Evolutionary conservation across 2,888 invertebrate genomes (phyloP), one percentile per base, ranked within the genome.

Genomic region (Euplagia quadripunctaria): DNA sequence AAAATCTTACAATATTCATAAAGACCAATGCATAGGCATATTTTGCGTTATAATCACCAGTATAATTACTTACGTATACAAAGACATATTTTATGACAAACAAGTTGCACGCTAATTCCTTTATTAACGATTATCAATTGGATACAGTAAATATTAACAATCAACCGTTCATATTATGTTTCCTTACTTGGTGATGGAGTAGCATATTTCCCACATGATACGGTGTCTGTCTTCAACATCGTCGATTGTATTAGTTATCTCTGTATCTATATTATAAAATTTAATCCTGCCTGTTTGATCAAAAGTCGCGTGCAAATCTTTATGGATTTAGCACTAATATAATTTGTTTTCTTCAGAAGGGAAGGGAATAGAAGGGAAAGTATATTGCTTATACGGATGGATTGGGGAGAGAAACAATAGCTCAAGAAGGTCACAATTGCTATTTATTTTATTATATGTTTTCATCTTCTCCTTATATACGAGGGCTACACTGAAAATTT

Each of bases 151-250:
- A 82, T 80, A 84, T 76, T 78, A 77, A 74, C 78, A 81, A 74
- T 81, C 77, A 74, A 74, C 69, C 76, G 77, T 82, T 73, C 75
- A 79, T 76, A 76, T 80, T 79, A 82, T 78, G 75, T 82, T 87
- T 85, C 87, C 86, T 85, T 88, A 84, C 82, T 80, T 78, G 84
- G 84, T 68, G 70, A 72, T 77, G 81, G 83, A 72, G 71, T 74
- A 80, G 83, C 85, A 89, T 88, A 85, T 89, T 89, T 89, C 89
- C 84, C 89, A 89, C 86, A 88, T 89, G 88, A 87, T 85, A 82
- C 80, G 71, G 83, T 87, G 83, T 79, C 75, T 82, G 83, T 81
- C 79, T 83, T 86, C 79, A 77, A 70, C 78, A 84, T 73, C 65
- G 69, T 73, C 82, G 82, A 86, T 87, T 88, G 88, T 84, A 79